Conservation (phyloP, 2,113 vertebrate species). For the Trachemys scripta region DNA sequence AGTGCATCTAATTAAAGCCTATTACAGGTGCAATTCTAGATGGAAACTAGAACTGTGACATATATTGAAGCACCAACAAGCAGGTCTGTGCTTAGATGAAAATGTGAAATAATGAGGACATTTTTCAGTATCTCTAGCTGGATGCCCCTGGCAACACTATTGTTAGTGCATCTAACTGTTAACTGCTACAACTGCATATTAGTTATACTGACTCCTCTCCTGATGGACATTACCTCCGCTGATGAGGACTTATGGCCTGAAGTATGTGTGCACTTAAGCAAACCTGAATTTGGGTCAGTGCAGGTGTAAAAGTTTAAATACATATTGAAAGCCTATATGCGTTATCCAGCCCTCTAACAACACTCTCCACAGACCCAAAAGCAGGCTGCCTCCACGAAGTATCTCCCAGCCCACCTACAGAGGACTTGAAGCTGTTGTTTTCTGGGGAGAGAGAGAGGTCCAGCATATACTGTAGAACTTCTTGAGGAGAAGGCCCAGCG, state of each 20-base stretch:
- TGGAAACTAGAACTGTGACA: constrained; percentile 16
- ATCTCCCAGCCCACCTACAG: background rate
- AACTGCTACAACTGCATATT: background rate
- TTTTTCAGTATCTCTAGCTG: background rate
- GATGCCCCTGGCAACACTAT: background rate
- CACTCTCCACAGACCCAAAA: background rate
- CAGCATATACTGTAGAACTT: background rate
- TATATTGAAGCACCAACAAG: fast-evolving
- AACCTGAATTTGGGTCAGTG: background rate
- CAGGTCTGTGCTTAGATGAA: background rate
- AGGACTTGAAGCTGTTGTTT: background rate
- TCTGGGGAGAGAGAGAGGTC: background rate
- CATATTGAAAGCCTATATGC: constrained; percentile 17
- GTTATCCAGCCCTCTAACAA: background rate
- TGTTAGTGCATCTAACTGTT: constrained; percentile 2
- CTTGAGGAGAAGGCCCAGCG: background rate
- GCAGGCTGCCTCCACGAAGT: background rate
- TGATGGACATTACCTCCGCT: background rate
- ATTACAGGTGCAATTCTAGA: background rate
- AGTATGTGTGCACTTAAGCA: background rate
- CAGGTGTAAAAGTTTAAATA: background rate
- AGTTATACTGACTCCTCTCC: background rate
- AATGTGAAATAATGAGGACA: constrained; percentile 9
- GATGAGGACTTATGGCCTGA: background rate
- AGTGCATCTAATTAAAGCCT: constrained; percentile 17